phyloP scores from a whole-genome alignment of 2,888 invertebrate species.

The Cactoblastis cactorum region DNA sequence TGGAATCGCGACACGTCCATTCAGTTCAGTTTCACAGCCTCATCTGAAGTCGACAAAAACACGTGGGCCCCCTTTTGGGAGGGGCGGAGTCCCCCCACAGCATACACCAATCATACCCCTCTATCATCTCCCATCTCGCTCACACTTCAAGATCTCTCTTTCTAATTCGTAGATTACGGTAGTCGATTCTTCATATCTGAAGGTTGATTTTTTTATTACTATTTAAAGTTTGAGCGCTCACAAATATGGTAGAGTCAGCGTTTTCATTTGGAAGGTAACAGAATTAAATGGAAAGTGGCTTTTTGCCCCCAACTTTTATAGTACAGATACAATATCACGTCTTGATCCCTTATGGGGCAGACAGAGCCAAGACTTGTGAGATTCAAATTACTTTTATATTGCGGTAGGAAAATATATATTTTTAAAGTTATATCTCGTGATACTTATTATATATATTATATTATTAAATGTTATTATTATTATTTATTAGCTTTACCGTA shows the following conservation, averaged over 20 bases:
- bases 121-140: constrained; percentile 29
- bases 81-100: constrained; percentile 40
- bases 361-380: too few relatives aligned
- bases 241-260: constrained; percentile 41
- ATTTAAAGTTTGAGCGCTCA: constrained; percentile 48
- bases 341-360: too few relatives aligned
- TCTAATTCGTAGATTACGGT: constrained; percentile 54
- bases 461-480: too few relatives aligned
- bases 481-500: too few relatives aligned
- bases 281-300: constrained; percentile 35
- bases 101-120: constrained; percentile 34
- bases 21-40: constrained; percentile 34
- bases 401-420: neutral
- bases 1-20: constrained; percentile 36
- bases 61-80: constrained; percentile 43
- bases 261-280: constrained; percentile 41
- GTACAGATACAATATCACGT: too few relatives aligned
- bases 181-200: constrained; percentile 65
- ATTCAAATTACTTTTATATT: too few relatives aligned
- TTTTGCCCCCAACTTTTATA: constrained; percentile 11
- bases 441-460: too few relatives aligned
- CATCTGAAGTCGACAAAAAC: constrained; percentile 62
- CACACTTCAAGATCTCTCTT: constrained; percentile 29
- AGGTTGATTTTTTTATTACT: constrained; percentile 61
- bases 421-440: neutral